Evolutionary conservation across 2,797 vertebrate species (phyloP), one percentile per base, ranked within the genome.

Genomic region (Helostoma temminkii): DNA sequence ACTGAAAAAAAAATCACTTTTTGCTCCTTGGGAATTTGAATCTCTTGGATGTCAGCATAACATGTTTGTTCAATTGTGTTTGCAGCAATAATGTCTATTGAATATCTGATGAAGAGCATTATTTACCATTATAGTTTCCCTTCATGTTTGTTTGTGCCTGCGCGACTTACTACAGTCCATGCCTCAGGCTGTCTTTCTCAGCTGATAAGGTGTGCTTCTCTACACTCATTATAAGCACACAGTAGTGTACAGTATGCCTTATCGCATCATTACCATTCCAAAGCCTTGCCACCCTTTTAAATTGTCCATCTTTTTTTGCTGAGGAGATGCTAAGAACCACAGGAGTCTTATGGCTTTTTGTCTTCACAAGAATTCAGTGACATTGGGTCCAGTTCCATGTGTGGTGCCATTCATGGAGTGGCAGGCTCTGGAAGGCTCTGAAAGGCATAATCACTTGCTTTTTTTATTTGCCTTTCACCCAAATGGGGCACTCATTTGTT

Each of bases 401-500:
- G 60, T 41, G 55, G 48, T 28, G 47, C 66, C 71, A 48, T 76
- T 77, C 45, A 66, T 46, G 68, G 43, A 49, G 21, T 49, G 15
- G 54, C 59, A 18, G 3, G 54, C 75, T 59, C 34, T 5, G 45
- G 76, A 66, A 63, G 25, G 54, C 57, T 75, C 26, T 66, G n/a
- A n/a, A n/a, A n/a, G 61, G 24, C 53, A 62, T 58, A 21, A 81
- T 66, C 42, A 52, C 11, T 32, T 19, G n/a, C 47, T 58, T 74
- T 42, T 25, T 75, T 61, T 37, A 54, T 71, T 78, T 61, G 64
- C 25, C 66, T 80, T 81, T 68, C 70, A 81, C 46, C 41, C 24
- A 52, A 61, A 77, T 76, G 55, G 59, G 66, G 21, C 69, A 57
- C 50, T 73, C 58, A 61, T 86, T 82, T 87, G 77, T 76, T 76